phyloP scores from a whole-genome alignment of 2,888 invertebrate genomes.

The Tuta absoluta region DNA sequence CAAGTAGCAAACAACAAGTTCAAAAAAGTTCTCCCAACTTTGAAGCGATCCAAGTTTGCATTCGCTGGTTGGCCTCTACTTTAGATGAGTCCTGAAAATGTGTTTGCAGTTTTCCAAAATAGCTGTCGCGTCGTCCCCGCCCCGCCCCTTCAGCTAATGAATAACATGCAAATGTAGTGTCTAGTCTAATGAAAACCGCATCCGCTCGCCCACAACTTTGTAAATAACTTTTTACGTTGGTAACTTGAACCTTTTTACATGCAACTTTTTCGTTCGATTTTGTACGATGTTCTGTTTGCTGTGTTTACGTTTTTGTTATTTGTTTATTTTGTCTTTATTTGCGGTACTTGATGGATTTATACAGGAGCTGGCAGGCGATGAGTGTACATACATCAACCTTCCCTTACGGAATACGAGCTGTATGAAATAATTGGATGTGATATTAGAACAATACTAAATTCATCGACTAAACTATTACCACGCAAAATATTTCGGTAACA shows the following conservation, averaged over 20 bases:
- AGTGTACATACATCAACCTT: too few species aligned
- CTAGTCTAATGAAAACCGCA: slow-evolving; percentile 61
- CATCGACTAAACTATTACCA: too few species aligned
- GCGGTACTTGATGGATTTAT: neutral
- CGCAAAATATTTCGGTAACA: too few species aligned
- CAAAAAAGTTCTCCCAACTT: too few species aligned
- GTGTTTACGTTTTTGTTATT: neutral
- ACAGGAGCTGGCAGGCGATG: too few species aligned
- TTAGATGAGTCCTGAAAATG: too few species aligned
- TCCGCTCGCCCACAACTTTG: slow-evolving; percentile 26
- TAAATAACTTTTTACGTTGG: slow-evolving; percentile 28
- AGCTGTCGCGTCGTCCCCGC: neutral
- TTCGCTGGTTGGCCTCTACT: too few species aligned
- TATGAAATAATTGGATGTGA: too few species aligned
- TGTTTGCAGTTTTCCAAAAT: neutral
- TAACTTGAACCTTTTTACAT: slow-evolving; percentile 20
- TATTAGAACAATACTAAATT: too few species aligned
- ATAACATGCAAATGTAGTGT: slow-evolving; percentile 73
- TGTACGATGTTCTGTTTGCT: slow-evolving; percentile 16
- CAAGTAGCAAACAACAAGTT: too few species aligned
- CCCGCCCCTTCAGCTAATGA: slow-evolving; percentile 55
- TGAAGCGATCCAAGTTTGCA: too few species aligned
- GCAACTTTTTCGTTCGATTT: slow-evolving; percentile 17
- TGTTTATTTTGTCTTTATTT: neutral
- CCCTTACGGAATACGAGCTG: too few species aligned